Percentiles rank a stretch among this genome's conserved stretches.
Conservation (phyloP, 2,113 vertebrate genomes). For the Rhizomys pruinosus region DNA sequence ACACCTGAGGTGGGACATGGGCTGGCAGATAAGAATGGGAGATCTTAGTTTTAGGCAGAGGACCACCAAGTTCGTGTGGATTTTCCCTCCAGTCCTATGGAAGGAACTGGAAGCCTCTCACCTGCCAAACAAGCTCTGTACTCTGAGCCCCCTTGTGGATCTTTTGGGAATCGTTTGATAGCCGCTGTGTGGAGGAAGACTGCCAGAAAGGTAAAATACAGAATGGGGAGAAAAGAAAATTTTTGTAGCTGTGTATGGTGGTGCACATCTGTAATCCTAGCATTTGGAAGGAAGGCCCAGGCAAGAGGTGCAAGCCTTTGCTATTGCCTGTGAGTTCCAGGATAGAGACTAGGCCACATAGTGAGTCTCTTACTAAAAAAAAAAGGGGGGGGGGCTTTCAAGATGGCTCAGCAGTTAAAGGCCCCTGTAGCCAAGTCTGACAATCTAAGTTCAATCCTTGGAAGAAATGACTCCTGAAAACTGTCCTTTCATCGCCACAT, state of each 20-base stretch:
- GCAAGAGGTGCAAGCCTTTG: not conserved
- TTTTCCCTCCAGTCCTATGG: not conserved
- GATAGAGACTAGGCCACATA: not conserved
- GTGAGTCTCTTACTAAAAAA: not conserved
- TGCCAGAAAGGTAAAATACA: not conserved
- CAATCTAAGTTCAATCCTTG: no score
- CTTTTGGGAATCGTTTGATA: not conserved
- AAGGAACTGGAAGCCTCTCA: not conserved
- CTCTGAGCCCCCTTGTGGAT: not conserved
- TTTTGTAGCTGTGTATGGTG: not conserved
- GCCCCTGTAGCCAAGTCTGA: no score
- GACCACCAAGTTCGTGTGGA: not conserved
- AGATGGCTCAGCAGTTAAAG: no score
- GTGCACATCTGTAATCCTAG: not conserved
- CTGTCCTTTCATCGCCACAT: no score
- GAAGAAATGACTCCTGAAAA: no score
- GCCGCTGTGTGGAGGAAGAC: not conserved
- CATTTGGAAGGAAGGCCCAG: not conserved
- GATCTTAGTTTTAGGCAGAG: no score
- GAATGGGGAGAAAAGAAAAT: not conserved
- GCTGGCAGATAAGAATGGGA: not conserved
- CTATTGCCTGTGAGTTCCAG: no score
- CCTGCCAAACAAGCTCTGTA: not conserved
- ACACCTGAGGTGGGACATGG: not conserved
- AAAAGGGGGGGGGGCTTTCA: not conserved